phyloP scores from a whole-genome alignment of 2,113 vertebrate genomes.

The Sakesphorus luctuosus region DNA sequence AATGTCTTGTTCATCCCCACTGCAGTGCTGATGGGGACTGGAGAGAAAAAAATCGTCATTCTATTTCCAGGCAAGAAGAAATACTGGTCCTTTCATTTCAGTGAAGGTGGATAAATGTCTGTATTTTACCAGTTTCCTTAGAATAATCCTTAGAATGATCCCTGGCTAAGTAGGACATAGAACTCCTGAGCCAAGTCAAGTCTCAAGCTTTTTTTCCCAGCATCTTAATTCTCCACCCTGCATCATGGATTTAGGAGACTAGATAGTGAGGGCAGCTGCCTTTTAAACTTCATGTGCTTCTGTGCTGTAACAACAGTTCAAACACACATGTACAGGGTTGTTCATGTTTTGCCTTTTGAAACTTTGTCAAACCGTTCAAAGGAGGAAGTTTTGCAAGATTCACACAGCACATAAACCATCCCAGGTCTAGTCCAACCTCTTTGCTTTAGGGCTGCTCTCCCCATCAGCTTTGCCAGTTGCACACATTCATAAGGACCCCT shows the following conservation, averaged over 20 bases:
- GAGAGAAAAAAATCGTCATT: too few species aligned
- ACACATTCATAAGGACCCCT: neutral
- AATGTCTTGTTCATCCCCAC: constrained; percentile 29
- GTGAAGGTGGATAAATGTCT: neutral
- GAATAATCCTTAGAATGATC: neutral
- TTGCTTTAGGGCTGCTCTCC: accelerated
- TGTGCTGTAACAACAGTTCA: neutral
- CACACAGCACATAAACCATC: neutral
- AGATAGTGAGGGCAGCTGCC: neutral
- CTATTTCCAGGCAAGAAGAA: neutral
- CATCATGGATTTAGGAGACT: neutral
- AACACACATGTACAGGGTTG: too few species aligned
- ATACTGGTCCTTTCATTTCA: neutral
- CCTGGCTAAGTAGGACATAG: neutral
- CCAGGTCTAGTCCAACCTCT: neutral
- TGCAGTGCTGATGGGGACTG: neutral
- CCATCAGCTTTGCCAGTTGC: neutral
- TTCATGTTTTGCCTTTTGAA: neutral
- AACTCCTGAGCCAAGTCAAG: neutral
- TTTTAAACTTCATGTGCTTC: neutral
- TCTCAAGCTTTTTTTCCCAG: neutral
- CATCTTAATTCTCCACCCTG: neutral
- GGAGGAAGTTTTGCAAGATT: neutral
- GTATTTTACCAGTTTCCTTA: neutral
- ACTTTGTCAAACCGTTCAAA: neutral